Percentiles rank a stretch among this genome's conserved stretches.
Conservation (phyloP, 2,888 invertebrate genomes). For the Arctia plantaginis region DNA sequence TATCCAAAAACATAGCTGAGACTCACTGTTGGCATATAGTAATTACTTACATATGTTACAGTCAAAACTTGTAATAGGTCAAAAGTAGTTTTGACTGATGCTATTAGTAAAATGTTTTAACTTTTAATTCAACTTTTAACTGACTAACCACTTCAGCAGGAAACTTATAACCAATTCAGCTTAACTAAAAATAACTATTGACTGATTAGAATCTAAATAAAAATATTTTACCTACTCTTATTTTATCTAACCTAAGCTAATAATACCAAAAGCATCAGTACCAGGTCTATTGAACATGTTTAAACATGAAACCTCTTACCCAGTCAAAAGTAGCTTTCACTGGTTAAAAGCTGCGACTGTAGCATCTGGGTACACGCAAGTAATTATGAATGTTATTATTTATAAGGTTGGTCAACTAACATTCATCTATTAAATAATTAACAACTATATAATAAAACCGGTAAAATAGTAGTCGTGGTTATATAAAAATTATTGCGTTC, state of each 20-base stretch:
- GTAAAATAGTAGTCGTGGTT: conserved; percentile 16
- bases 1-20: background rate
- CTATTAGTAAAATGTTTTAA: background rate
- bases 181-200: too few species aligned
- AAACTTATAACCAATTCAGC: too few species aligned
- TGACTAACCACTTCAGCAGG: too few species aligned
- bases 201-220: too few species aligned
- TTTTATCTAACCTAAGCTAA: too few species aligned
- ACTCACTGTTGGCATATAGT: background rate
- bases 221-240: too few species aligned
- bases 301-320: too few species aligned
- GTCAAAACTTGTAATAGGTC: background rate
- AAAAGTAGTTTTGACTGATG: background rate
- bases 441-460: conserved; percentile 39
- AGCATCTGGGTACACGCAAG: background rate
- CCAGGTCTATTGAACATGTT: too few species aligned
- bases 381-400: background rate
- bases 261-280: too few species aligned
- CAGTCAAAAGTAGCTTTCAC: background rate
- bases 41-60: background rate
- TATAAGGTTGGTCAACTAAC: conserved; percentile 2
- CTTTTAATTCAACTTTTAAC: too few species aligned
- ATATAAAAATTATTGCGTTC: conserved; percentile 30
- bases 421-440: conserved; percentile 23
- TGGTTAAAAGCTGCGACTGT: background rate